phyloP scores from a whole-genome alignment of 92 coral and sea anemone genomes.

The Palythoa grandiflora region DNA sequence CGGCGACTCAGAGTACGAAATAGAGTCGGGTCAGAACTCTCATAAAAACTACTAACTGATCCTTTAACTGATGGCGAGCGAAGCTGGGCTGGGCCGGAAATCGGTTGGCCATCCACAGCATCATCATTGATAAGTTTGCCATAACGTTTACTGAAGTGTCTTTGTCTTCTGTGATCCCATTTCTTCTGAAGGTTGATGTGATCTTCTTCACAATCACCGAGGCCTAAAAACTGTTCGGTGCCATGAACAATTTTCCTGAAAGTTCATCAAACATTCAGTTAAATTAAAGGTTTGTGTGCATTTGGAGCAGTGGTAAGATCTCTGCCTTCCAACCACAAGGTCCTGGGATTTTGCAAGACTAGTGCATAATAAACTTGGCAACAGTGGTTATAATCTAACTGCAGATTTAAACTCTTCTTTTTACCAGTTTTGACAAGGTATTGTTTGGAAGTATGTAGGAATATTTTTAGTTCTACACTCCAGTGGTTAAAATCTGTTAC shows the following conservation, averaged over 20 bases:
- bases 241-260: constrained; percentile 92
- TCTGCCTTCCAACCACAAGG: too few species aligned
- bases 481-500: too few species aligned
- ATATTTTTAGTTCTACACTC: too few species aligned
- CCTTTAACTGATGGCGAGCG: constrained; percentile 29
- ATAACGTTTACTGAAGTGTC: constrained; percentile 90
- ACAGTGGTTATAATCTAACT: too few species aligned
- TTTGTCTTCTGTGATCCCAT: constrained; percentile 86
- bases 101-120: constrained; percentile 65
- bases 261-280: background rate
- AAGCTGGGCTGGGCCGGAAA: constrained; percentile 24
- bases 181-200: constrained; percentile 75
- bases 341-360: too few species aligned
- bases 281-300: background rate
- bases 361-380: too few species aligned
- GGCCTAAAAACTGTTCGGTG: constrained; percentile 93
- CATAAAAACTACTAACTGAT: constrained; percentile 42
- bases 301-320: too few species aligned
- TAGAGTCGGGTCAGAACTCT: constrained; percentile 70
- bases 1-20: constrained; percentile 87
- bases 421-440: too few species aligned
- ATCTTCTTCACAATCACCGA: constrained; percentile 91
- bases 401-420: too few species aligned
- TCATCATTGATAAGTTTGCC: constrained; percentile 80
- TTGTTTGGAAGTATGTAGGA: too few species aligned